These are phyloP conservation scores for Cotesia typhae DNA, from an alignment of 1,140 invertebrate genomes.

Conservation along the genomic window DNA sequence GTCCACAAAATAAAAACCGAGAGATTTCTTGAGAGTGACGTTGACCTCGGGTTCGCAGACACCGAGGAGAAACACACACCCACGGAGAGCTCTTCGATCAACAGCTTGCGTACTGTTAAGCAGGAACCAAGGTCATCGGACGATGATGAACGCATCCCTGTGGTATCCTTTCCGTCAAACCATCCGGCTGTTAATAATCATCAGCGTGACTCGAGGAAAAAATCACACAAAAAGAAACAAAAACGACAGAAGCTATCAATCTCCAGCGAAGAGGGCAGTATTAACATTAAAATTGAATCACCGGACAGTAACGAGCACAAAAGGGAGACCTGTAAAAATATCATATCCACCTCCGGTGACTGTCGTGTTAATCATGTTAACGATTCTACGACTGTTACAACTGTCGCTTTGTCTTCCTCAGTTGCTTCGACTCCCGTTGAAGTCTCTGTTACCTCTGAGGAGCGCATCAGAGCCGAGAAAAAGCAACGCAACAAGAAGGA, in stretches of 20 bases:
- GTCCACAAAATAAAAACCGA: constrained; percentile 61
- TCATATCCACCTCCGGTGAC: constrained; percentile 43
- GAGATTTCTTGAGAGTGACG: constrained; percentile 67
- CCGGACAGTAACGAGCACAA: constrained; percentile 55
- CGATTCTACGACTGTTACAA: constrained; percentile 40
- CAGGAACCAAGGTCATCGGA: constrained; percentile 63
- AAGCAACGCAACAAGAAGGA: constrained; percentile 77
- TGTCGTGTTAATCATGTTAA: constrained; percentile 54
- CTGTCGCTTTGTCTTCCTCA: constrained; percentile 13
- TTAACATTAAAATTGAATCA: constrained; percentile 53
- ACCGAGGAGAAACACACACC: constrained; percentile 65
- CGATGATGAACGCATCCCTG: constrained; percentile 57
- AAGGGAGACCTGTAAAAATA: constrained; percentile 46
- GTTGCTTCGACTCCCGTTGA: constrained; percentile 58
- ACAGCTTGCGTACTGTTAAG: constrained; percentile 55
- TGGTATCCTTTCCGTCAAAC: constrained; percentile 48
- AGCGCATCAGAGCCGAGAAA: constrained; percentile 62
- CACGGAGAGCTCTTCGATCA: constrained; percentile 49
- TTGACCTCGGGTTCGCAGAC: constrained; percentile 66
- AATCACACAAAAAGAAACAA: constrained; percentile 83
- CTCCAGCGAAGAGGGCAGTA: constrained; percentile 68
- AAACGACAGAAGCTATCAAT: constrained; percentile 77
- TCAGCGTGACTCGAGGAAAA: constrained; percentile 70
- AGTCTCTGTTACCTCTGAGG: constrained; percentile 64
- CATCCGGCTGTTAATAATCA: constrained; percentile 59